Conservation (phyloP, 2,888 invertebrate species). For the Nasonovia ribisnigri region DNA sequence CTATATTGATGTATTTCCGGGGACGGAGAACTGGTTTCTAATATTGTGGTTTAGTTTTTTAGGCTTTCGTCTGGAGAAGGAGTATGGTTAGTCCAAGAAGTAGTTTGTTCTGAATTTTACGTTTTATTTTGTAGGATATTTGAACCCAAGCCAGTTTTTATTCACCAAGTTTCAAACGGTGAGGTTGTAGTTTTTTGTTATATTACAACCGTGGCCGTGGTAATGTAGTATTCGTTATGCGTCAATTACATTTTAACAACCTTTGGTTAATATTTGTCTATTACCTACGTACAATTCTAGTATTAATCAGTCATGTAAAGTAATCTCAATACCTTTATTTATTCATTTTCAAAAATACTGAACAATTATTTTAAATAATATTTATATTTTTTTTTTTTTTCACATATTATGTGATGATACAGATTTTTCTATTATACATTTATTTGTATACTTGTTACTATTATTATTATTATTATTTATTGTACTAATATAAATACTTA, state of each 20-base stretch:
- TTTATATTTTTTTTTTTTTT: too few species aligned
- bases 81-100: not conserved
- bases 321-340: not conserved
- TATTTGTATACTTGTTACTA: not conserved
- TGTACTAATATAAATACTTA: not conserved
- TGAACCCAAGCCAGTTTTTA: not conserved
- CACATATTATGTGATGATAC: not conserved
- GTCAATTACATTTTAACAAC: not conserved
- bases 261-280: not conserved
- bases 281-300: not conserved
- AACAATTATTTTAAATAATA: not conserved
- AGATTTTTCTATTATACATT: not conserved
- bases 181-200: not conserved
- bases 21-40: not conserved
- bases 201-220: not conserved
- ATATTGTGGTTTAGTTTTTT: not conserved
- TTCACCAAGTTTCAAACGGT: not conserved
- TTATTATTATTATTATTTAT: not conserved
- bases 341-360: not conserved
- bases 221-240: not conserved
- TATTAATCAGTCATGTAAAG: not conserved
- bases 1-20: not conserved
- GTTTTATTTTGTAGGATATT: not conserved
- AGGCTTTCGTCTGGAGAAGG: not conserved
- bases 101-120: not conserved